Evolutionary conservation across 1,140 invertebrate genomes (phyloP), one percentile per base, ranked within the genome.

Genomic region (Helicoverpa armigera): DNA sequence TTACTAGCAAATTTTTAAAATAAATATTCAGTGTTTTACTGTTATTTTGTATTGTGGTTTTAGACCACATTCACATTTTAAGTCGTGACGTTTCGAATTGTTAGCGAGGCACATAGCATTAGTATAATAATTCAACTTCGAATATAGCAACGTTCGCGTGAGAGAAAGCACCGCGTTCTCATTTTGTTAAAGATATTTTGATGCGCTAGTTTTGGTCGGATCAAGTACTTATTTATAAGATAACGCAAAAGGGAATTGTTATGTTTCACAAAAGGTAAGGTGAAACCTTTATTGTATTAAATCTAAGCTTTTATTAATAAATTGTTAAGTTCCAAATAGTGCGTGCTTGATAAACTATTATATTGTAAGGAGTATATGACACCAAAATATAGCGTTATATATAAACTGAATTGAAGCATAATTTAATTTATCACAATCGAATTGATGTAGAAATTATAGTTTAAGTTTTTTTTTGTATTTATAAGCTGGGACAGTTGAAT

Each of bases 171-270:
- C 14, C 4, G 43, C 43, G 73, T 50, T 23, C 13, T 53, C 53
- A 63, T 76, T 63, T 76, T 63, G 43, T 76, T 76, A 53, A 23
- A 76, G 53, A 60, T 18, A 13, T 51, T 76, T 63, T 76, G 13
- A 76, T 76, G 29, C 29, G 16, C 54, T 60, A 31, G 1, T 50
- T 76, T 76, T 76, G 73, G 61, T 63, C 54, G 73, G 14, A 51
- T 63, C 23, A 76, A 63, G 43, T 50, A 50, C 13, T 50, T 50
- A 74, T 74, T 60, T 74, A 11, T n/a, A 60, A 18, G n/a, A 12
- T 14, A 60, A 48, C 60, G 31, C 54, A n/a, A 43, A 53, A 9
- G 35, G 23, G 51, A 54, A 53, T 53, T 70, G 67, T 70, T 70
- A 23, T 43, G 35, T 43, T 43, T 43, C 35, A 43, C 9, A 43